Evolutionary conservation across 1,140 invertebrate species (phyloP).

Genomic region (Pseudomyrmex concolor): DNA sequence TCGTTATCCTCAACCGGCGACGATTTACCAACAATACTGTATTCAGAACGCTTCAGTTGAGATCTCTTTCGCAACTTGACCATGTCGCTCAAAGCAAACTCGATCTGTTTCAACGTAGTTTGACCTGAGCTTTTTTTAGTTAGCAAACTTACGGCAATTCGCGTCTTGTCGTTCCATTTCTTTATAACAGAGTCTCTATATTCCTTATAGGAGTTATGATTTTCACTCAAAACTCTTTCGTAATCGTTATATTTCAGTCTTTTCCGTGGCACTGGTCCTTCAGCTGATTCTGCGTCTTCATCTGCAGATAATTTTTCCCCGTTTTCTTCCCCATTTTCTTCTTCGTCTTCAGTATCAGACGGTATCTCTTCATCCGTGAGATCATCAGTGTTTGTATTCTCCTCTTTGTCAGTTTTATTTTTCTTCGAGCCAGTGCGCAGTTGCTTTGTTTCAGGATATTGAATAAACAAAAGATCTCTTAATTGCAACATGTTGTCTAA

Average conservation of each 20-base stretch:
- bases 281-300: constrained; percentile 81
- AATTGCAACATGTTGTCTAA: constrained; percentile 88
- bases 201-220: constrained; percentile 88
- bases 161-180: constrained; percentile 97
- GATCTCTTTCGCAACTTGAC: constrained; percentile 91
- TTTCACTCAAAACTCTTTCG: constrained; percentile 87
- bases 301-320: constrained; percentile 76
- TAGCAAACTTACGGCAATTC: constrained; percentile 87
- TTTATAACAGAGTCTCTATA: constrained; percentile 92
- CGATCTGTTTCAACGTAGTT: constrained; percentile 93
- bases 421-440: constrained; percentile 73
- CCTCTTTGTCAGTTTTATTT: constrained; percentile 67
- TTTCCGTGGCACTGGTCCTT: constrained; percentile 83
- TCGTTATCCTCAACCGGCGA: constrained; percentile 75
- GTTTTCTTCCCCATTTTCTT: constrained; percentile 80
- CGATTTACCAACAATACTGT: constrained; percentile 89
- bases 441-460: constrained; percentile 88
- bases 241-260: constrained; percentile 88
- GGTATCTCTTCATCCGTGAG: constrained; percentile 85
- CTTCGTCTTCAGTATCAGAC: constrained; percentile 85
- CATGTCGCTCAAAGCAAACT: constrained; percentile 92
- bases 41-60: constrained; percentile 91
- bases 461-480: constrained; percentile 86
- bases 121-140: constrained; percentile 88
- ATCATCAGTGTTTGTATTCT: constrained; percentile 73